These are phyloP conservation scores for Australoheros scitulus DNA, from an alignment of 2,113 vertebrate genomes.

Conservation along the genomic window DNA sequence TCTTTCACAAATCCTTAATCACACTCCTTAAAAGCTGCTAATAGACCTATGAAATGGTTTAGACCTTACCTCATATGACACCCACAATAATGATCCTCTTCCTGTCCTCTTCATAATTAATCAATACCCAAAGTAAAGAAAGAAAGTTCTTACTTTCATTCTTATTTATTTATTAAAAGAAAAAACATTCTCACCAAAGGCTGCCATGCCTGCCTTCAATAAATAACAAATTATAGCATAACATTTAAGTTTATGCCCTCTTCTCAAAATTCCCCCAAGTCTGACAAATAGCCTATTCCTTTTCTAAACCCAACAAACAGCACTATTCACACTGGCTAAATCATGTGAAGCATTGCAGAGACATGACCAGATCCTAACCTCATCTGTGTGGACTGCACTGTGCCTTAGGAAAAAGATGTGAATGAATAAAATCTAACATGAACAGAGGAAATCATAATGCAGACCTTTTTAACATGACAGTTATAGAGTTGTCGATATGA, in stretches of 20 bases:
- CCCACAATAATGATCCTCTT: background rate
- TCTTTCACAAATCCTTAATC: background rate
- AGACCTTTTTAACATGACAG: constrained; percentile 53
- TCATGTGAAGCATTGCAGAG: constrained; percentile 75
- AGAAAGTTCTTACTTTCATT: background rate
- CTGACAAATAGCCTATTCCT: constrained; percentile 48
- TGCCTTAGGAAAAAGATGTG: constrained; percentile 59
- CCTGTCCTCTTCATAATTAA: background rate
- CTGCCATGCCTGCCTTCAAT: constrained; percentile 11
- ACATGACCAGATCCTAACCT: constrained; percentile 68
- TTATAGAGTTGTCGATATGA: constrained; percentile 38
- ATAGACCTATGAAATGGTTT: background rate
- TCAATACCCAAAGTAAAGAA: background rate
- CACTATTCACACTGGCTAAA: constrained; percentile 67
- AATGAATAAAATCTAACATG: constrained; percentile 54
- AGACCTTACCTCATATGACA: background rate
- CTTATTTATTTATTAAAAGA: background rate
- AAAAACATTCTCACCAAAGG: background rate
- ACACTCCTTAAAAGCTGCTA: background rate
- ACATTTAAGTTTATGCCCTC: constrained; percentile 23
- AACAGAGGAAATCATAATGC: constrained; percentile 63
- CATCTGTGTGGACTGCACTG: constrained; percentile 33
- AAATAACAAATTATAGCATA: constrained; percentile 19
- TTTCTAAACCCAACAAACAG: constrained; percentile 61
- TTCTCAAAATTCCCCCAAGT: constrained; percentile 55